phyloP scores from a whole-genome alignment of 2,888 invertebrate genomes.

The Orthonevra nobilis region DNA sequence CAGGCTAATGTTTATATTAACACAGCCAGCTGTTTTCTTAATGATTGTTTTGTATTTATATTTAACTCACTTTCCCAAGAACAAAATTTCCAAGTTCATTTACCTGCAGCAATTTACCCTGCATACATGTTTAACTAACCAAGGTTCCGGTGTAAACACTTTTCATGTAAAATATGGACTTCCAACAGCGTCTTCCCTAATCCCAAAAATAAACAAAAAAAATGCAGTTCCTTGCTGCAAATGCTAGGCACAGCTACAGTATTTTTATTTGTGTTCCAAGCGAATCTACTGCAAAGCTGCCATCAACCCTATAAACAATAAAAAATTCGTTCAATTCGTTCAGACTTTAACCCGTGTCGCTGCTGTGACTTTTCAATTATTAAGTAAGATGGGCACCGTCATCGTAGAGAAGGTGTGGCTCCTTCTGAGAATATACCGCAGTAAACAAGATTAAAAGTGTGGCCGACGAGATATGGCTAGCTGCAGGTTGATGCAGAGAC shows the following conservation, averaged over 20 bases:
- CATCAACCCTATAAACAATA: conserved; percentile 17
- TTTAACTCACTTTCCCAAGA: no score
- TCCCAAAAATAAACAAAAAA: conserved; percentile 60
- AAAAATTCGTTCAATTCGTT: conserved; percentile 28
- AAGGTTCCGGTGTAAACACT: conserved; percentile 56
- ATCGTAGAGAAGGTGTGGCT: conserved; percentile 35
- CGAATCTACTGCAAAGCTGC: conserved; percentile 41
- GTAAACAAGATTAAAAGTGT: conserved; percentile 22
- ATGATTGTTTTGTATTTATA: no score
- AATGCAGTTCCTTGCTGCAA: conserved; percentile 14
- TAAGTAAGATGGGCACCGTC: conserved; percentile 16
- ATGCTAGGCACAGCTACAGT: conserved; percentile 12
- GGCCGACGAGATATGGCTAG: conserved; percentile 30
- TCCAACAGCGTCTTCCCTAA: conserved; percentile 7
- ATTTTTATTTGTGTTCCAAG: conserved; percentile 46
- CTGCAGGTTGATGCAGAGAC: conserved; percentile 39
- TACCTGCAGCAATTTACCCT: conserved; percentile 27
- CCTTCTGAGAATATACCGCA: background rate
- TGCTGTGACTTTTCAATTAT: conserved; percentile 44
- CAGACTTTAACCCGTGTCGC: conserved; percentile 1
- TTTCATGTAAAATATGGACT: conserved; percentile 37
- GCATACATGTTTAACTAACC: conserved; percentile 20
- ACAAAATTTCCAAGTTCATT: conserved; percentile 4
- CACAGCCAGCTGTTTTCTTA: no score
- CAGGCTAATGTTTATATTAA: no score